Evolutionary conservation across 2,888 invertebrate species (phyloP).

Genomic region (Seira sanloemensis): DNA sequence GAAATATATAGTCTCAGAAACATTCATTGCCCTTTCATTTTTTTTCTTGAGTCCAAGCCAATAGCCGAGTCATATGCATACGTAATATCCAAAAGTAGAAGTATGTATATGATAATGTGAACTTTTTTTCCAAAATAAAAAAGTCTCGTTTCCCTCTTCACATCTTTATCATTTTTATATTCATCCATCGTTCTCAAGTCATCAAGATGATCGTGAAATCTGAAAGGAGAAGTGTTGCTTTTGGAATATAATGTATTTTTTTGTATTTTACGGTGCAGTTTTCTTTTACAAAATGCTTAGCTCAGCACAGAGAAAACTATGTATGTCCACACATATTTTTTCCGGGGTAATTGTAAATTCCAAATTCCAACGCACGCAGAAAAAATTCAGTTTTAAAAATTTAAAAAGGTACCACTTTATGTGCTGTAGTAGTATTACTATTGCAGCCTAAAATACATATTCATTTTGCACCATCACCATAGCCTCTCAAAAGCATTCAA

Average conservation of each 20-base stretch:
- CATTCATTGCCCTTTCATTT: conserved; percentile 34
- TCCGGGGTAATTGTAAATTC: not conserved
- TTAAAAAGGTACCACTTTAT: too few relatives aligned
- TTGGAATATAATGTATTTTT: not conserved
- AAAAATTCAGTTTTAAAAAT: too few relatives aligned
- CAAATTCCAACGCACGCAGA: too few relatives aligned
- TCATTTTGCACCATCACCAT: not conserved
- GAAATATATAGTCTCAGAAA: not conserved
- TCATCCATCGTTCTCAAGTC: not conserved
- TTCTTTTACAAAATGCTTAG: too few relatives aligned
- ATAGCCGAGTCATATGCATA: not conserved
- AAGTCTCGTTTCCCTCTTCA: too few relatives aligned
- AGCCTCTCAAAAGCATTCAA: not conserved
- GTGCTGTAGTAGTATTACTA: not conserved
- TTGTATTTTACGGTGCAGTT: too few relatives aligned
- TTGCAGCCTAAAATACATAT: too few relatives aligned
- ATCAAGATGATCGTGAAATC: not conserved
- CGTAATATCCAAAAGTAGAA: not conserved
- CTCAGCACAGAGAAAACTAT: not conserved
- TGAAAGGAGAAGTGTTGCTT: not conserved
- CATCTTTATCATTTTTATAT: not conserved
- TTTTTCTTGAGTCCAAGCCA: conserved; percentile 45
- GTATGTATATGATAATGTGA: too few relatives aligned
- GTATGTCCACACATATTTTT: not conserved
- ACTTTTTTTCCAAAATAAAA: not conserved